These are phyloP conservation scores for Anolis carolinensis DNA, from an alignment of 2,113 vertebrate genomes.

Conservation along the genomic window DNA sequence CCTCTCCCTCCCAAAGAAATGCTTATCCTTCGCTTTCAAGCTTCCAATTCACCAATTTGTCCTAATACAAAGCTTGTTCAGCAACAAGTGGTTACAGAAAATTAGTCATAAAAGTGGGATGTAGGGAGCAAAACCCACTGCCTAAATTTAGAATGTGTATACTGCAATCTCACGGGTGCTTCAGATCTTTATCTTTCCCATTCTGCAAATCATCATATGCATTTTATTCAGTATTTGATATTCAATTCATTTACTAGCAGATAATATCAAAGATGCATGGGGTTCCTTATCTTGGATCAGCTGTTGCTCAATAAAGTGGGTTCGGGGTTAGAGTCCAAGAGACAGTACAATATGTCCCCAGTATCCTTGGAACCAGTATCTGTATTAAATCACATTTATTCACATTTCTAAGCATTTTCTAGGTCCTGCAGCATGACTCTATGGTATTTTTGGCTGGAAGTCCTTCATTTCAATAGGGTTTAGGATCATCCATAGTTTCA, in stretches of 20 bases:
- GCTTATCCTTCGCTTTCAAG: not conserved
- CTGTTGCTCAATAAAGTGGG: too few species aligned
- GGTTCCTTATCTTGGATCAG: too few species aligned
- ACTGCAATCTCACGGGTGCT: not conserved
- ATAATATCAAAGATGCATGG: not conserved
- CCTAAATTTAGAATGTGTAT: not conserved
- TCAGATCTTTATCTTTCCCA: not conserved
- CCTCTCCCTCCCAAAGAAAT: not conserved
- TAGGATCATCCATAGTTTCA: too few species aligned
- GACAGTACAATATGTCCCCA: too few species aligned
- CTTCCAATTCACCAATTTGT: not conserved
- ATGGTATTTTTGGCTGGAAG: too few species aligned
- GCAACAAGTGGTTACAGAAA: too few species aligned
- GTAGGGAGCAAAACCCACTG: conserved; percentile 28
- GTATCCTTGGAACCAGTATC: too few species aligned
- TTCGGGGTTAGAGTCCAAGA: too few species aligned
- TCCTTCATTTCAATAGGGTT: too few species aligned
- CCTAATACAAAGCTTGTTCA: not conserved
- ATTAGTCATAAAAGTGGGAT: not conserved
- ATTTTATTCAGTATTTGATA: not conserved
- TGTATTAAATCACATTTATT: too few species aligned
- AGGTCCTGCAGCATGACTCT: too few species aligned
- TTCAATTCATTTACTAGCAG: accelerated
- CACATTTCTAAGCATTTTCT: too few species aligned
- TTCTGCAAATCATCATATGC: not conserved